These are phyloP conservation scores for Hydroisotoma schaefferi DNA, from an alignment of 2,888 invertebrate species.

Conservation along the genomic window DNA sequence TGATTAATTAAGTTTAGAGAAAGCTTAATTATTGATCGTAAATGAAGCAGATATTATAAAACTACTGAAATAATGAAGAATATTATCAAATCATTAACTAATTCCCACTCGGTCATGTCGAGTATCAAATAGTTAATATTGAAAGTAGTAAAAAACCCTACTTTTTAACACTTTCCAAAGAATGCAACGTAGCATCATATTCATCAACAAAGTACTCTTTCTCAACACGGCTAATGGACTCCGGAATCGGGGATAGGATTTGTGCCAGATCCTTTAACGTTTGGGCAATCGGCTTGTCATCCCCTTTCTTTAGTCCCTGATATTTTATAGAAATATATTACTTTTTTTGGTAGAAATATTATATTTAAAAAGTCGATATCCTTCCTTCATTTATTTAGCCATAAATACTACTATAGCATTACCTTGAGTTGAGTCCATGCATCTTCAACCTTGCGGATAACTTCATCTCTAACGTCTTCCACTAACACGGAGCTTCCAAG, in stretches of 20 bases:
- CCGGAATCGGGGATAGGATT: conserved; percentile 34
- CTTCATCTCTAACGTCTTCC: conserved; percentile 15
- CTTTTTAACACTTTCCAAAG: conserved; percentile 43
- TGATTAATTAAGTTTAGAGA: too few relatives aligned
- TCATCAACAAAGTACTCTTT: conserved; percentile 40
- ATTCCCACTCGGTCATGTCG: too few relatives aligned
- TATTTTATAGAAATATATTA: background rate
- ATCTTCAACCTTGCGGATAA: conserved; percentile 21
- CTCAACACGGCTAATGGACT: conserved; percentile 40
- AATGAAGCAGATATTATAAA: background rate
- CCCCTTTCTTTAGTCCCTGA: background rate
- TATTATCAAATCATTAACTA: background rate
- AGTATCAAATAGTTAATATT: too few relatives aligned
- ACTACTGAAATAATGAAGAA: background rate
- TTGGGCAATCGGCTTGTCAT: background rate
- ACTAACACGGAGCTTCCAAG: background rate
- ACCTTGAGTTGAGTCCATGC: conserved; percentile 41
- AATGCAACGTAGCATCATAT: conserved; percentile 44
- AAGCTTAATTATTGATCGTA: background rate
- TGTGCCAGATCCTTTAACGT: conserved; percentile 30
- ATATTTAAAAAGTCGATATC: background rate
- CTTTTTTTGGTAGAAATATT: background rate
- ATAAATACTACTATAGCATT: background rate
- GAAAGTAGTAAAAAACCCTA: conserved; percentile 12
- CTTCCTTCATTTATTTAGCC: background rate